A percentile compares a stretch with the other conserved stretches of the same genome.
Evolutionary conservation across 1,140 invertebrate species (phyloP).

Genomic region (Drosophila pseudoobscura): DNA sequence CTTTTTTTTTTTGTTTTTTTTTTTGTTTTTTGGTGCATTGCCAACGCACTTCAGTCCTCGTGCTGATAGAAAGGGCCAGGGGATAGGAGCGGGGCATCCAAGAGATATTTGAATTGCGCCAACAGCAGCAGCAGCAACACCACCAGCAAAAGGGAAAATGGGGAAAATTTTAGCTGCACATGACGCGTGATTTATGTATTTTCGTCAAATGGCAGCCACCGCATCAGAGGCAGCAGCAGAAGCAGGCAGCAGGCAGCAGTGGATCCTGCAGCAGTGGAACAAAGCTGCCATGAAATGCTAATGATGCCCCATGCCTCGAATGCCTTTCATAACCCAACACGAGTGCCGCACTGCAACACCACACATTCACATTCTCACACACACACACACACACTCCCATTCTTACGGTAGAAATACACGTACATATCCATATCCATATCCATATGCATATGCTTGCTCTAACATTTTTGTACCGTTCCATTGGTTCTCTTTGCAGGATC

Average conservation of each 20-base stretch:
- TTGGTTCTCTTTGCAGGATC: slow-evolving; percentile 88
- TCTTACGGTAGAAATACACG: slow-evolving; percentile 7
- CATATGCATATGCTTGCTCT: slow-evolving; percentile 36
- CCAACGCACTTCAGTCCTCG: slow-evolving; percentile 66
- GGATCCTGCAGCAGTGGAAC: slow-evolving; percentile 34
- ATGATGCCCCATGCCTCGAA: slow-evolving; percentile 65
- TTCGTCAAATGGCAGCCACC: slow-evolving; percentile 78
- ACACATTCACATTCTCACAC: background rate
- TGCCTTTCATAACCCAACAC: slow-evolving; percentile 70
- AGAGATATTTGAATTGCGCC: slow-evolving; percentile 74
- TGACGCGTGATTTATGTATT: slow-evolving; percentile 82
- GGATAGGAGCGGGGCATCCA: background rate
- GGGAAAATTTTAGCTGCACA: slow-evolving; percentile 69
- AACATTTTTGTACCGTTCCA: slow-evolving; percentile 47
- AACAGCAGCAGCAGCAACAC: slow-evolving; percentile 21
- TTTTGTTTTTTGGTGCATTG: slow-evolving; percentile 65
- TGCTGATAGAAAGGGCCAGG: slow-evolving; percentile 11
- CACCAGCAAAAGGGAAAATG: background rate
- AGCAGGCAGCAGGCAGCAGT: slow-evolving; percentile 24
- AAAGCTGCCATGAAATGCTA: slow-evolving; percentile 77
- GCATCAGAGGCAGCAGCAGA: slow-evolving; percentile 32
- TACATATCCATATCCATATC: background rate
- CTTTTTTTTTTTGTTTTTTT: background rate
- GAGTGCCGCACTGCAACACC: slow-evolving; percentile 27
- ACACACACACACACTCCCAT: slow-evolving; percentile 16